Conservation (phyloP, 2,797 vertebrate genomes). For the Pantherophis alleghaniensis region DNA sequence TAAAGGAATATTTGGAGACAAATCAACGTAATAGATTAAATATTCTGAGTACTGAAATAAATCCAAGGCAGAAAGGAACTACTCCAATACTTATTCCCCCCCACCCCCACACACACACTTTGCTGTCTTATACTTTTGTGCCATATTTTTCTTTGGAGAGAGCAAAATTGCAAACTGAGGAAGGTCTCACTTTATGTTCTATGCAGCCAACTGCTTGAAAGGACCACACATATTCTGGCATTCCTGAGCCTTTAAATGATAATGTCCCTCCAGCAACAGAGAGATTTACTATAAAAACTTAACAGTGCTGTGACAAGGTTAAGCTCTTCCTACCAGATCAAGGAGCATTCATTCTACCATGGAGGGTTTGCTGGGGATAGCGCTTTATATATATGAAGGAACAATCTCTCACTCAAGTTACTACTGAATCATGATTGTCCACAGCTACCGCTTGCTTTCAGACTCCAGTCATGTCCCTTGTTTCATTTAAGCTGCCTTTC, state of each 20-base stretch:
- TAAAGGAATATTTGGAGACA: background rate
- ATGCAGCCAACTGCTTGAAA: background rate
- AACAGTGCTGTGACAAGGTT: background rate
- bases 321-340: constrained; percentile 4
- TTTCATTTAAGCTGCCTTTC: background rate
- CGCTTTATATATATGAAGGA: background rate
- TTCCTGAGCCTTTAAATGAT: constrained; percentile 1
- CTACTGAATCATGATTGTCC: constrained; percentile 38
- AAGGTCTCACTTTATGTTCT: background rate
- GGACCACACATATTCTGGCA: background rate
- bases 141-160: background rate
- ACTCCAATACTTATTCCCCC: rapidly evolving
- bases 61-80: background rate
- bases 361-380: background rate
- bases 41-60: background rate
- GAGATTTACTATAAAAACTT: background rate
- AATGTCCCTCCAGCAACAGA: background rate
- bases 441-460: background rate
- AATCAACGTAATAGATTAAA: background rate
- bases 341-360: constrained; percentile 22
- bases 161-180: background rate
- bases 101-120: too few relatives aligned
- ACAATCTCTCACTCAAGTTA: constrained; percentile 31
- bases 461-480: background rate
- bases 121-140: background rate